phyloP scores from a whole-genome alignment of 2,797 vertebrate species.

The Centroberyx gerrardi region DNA sequence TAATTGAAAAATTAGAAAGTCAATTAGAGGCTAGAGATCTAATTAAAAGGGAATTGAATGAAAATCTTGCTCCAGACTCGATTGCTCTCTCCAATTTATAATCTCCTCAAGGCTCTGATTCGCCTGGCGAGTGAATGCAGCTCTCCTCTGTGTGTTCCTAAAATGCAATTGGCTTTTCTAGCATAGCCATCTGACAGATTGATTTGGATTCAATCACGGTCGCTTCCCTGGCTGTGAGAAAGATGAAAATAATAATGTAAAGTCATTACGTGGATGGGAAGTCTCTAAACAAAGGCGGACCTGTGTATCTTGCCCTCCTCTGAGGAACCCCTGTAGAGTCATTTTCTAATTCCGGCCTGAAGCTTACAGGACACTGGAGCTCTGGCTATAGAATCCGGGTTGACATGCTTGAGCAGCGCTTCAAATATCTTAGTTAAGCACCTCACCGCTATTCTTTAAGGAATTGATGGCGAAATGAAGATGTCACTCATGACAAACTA shows the following conservation, averaged over 20 bases:
- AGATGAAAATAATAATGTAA: conserved; percentile 77
- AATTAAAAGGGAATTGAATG: conserved; percentile 97
- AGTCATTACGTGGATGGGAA: conserved; percentile 72
- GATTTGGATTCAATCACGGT: conserved; percentile 75
- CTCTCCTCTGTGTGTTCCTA: conserved; percentile 56
- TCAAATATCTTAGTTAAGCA: conserved; percentile 72
- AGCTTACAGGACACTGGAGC: conserved; percentile 37
- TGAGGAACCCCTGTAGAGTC: conserved; percentile 30
- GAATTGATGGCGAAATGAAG: conserved; percentile 80
- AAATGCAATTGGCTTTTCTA: conserved; percentile 71
- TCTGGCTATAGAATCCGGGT: conserved; percentile 31
- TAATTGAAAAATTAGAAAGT: conserved; percentile 99
- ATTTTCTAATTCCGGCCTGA: conserved; percentile 56
- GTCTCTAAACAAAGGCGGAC: conserved; percentile 74
- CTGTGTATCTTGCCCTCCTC: conserved; percentile 42
- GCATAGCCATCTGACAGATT: conserved; percentile 68
- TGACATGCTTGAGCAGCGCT: conserved; percentile 46
- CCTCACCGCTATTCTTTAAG: conserved; percentile 68
- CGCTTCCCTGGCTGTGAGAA: conserved; percentile 53
- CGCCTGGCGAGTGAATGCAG: conserved; percentile 62
- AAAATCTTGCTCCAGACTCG: conserved; percentile 88
- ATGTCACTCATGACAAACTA: conserved; percentile 84
- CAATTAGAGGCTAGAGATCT: conserved; percentile 94
- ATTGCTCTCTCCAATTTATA: conserved; percentile 76
- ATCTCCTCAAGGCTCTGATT: conserved; percentile 78